A percentile compares a stretch with the other conserved stretches of the same genome.
Evolutionary conservation across 2,888 invertebrate genomes (phyloP).

Genomic region (Frankliniella intonsa): DNA sequence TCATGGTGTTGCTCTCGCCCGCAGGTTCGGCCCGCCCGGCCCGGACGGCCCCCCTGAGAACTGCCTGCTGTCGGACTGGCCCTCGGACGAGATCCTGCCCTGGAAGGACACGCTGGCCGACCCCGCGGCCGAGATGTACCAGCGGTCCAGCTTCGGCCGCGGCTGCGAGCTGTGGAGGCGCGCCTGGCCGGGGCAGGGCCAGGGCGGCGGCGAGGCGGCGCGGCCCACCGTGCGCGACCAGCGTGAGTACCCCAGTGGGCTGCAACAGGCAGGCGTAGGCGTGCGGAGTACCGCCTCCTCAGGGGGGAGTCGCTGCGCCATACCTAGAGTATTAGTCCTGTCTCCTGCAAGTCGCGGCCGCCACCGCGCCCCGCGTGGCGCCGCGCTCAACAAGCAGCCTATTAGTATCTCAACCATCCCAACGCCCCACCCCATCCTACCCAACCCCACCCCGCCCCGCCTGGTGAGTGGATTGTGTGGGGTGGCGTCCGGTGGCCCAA

Average conservation of each 20-base stretch:
- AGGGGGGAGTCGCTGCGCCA: too few species aligned
- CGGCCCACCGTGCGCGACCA: background rate
- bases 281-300: too few species aligned
- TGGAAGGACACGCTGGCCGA: conserved; percentile 55
- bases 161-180: conserved; percentile 68
- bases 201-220: background rate
- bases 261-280: background rate
- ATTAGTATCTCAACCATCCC: background rate
- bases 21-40: conserved; percentile 62
- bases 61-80: conserved; percentile 72
- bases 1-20: too few species aligned
- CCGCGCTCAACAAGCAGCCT: background rate
- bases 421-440: too few species aligned
- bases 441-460: background rate
- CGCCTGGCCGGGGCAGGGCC: conserved; percentile 1
- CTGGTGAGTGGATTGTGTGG: background rate
- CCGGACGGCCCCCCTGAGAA: conserved; percentile 65
- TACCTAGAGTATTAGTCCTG: too few species aligned
- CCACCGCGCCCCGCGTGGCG: background rate
- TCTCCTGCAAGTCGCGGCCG: too few species aligned
- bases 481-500: too few species aligned
- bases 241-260: background rate
- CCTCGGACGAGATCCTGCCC: conserved; percentile 60
- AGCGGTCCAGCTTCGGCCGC: conserved; percentile 74
- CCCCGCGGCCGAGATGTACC: conserved; percentile 68